phyloP scores from a whole-genome alignment of 2,888 invertebrate genomes.

The Biston betularia region DNA sequence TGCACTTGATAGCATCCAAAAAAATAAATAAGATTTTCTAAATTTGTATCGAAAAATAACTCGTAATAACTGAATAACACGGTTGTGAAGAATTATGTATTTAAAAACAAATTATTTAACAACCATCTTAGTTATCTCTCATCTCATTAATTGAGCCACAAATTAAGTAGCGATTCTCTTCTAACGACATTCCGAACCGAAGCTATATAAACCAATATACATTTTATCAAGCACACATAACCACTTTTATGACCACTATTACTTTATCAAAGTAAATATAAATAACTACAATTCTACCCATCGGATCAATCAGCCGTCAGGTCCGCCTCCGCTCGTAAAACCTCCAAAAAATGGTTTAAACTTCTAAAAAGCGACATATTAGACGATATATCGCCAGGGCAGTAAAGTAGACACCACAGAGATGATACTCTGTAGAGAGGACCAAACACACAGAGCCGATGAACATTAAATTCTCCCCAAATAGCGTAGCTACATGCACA shows the following conservation, averaged over 20 bases:
- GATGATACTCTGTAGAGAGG: no score
- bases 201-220: constrained; percentile 18
- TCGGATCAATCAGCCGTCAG: constrained; percentile 40
- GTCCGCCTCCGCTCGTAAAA: constrained; percentile 42
- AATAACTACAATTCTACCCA: constrained; percentile 33
- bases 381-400: constrained; percentile 20
- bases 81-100: neutral
- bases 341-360: constrained; percentile 28
- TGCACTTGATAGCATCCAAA: no score
- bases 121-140: neutral
- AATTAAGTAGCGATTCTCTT: constrained; percentile 19
- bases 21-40: no score
- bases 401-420: constrained; percentile 43
- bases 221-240: constrained; percentile 17
- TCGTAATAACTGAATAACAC: neutral
- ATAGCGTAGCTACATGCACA: no score
- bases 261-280: constrained; percentile 40
- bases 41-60: no score
- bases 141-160: constrained; percentile 1
- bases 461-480: no score
- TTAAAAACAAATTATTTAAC: neutral
- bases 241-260: constrained; percentile 23
- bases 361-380: constrained; percentile 15
- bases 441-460: no score
- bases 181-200: constrained; percentile 21